A percentile compares a stretch with the other conserved stretches of the same genome.
phyloP scores from a whole-genome alignment of 92 coral and sea anemone genomes.

The Phymanthus crucifer region DNA sequence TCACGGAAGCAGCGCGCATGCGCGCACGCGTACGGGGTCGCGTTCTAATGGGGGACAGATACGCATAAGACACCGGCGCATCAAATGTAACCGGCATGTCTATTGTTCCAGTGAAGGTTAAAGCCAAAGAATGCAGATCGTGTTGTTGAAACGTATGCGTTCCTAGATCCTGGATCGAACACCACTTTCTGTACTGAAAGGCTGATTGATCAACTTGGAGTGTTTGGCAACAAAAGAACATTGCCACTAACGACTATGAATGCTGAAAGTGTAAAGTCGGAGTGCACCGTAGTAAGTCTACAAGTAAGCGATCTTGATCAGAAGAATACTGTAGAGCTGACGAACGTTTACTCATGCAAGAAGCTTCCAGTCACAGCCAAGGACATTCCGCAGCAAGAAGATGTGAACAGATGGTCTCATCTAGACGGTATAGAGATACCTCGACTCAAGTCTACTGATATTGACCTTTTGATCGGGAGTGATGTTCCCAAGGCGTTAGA shows the following conservation, averaged over 20 bases:
- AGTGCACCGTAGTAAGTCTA: conserved; percentile 41
- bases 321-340: conserved; percentile 33
- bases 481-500: conserved; percentile 47
- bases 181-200: conserved; percentile 49
- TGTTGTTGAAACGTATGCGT: conserved; percentile 27
- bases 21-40: too few species aligned
- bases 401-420: conserved; percentile 42
- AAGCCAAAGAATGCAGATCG: not conserved
- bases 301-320: conserved; percentile 43
- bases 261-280: conserved; percentile 4
- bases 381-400: conserved; percentile 32
- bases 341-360: conserved; percentile 41
- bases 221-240: too few species aligned
- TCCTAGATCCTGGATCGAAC: conserved; percentile 48
- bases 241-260: conserved; percentile 58
- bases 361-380: conserved; percentile 51
- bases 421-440: conserved; percentile 19
- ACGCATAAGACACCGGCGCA: too few species aligned
- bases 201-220: conserved; percentile 41
- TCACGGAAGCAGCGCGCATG: too few species aligned
- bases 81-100: conserved; percentile 5
- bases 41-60: too few species aligned
- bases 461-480: conserved; percentile 52
- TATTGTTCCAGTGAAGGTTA: conserved; percentile 24
- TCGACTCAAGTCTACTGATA: conserved; percentile 34